Evolutionary conservation across 1,140 invertebrate species (phyloP), one percentile per base, ranked within the genome.

Genomic region (Onthophagus taurus): DNA sequence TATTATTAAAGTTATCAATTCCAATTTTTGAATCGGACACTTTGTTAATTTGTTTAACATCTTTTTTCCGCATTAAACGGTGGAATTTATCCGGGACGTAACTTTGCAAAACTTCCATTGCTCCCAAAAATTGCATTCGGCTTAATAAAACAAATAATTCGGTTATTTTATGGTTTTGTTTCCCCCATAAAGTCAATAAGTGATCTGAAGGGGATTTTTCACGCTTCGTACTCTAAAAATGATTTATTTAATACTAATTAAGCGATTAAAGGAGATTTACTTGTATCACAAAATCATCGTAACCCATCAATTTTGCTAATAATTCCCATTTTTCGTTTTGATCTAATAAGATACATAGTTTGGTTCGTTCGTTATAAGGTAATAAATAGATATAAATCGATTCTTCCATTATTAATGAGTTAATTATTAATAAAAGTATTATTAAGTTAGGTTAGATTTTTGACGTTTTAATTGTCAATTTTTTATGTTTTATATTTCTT

Each of bases 271-370:
- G n/a, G 3, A 24, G 34, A 34, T 61, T 71, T 65, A 80, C 77
- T 59, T 74, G 71, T 44, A 71, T 61, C 36, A 75, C 72, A 16
- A 65, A 63, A 6, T 67, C 57, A 20, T 67, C 63, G 48, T 73
- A 75, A 43, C 70, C 61, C 63, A 78, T 78, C 20, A 68, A 55
- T 31, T 56, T 53, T 1, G 79, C 81, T 49, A 92, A 61, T 55
- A 81, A 75, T 59, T 81, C 77, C 88, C 88, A 92, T 53, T 76
- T 73, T 47, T 85, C 73, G 57, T 85, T 77, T 33, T 78, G 67
- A 64, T 92, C 87, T 30, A 92, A 65, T 53, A 88, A 74, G 57
- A 75, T 69, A 58, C 84, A 89, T 13, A 92, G 58, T 55, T 81
- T 71, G 42, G 72, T 73, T 43, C 79, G 71, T 53, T 78, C 73